Evolutionary conservation across 2,113 vertebrate genomes (phyloP).

Genomic region (Poecilia latipinna): DNA sequence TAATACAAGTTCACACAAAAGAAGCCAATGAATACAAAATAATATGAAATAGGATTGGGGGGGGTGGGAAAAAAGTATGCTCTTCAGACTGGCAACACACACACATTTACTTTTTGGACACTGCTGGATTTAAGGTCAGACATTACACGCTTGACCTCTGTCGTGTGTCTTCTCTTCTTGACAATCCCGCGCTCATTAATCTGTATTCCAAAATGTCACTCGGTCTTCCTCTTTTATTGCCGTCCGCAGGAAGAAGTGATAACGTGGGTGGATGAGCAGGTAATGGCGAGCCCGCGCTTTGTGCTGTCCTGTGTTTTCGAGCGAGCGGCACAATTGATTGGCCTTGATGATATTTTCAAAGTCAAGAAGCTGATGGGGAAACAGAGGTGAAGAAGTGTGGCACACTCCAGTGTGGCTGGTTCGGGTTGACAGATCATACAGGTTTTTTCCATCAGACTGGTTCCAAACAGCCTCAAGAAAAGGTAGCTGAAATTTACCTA

Average conservation of each 20-base stretch:
- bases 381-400: constrained; percentile 4
- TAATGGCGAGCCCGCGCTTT: constrained; percentile 41
- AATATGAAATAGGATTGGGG: neutral
- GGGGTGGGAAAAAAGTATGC: too few species aligned
- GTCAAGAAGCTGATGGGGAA: constrained; percentile 19
- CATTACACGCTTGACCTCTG: constrained; percentile 61
- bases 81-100: neutral
- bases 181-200: constrained; percentile 61
- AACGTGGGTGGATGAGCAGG: constrained; percentile 47
- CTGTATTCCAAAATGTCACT: constrained; percentile 58
- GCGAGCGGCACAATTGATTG: constrained; percentile 49
- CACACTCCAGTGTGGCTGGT: neutral
- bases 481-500: too few species aligned
- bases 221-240: constrained; percentile 16
- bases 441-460: neutral
- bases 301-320: constrained; percentile 26
- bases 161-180: constrained; percentile 26
- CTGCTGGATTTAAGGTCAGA: constrained; percentile 35
- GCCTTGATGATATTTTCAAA: constrained; percentile 59
- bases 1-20: neutral
- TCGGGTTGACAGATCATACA: neutral
- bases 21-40: neutral
- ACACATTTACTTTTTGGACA: constrained; percentile 31
- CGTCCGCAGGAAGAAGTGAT: constrained; percentile 4
- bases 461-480: too few species aligned